These are phyloP conservation scores for Micromesistius poutassou DNA, from an alignment of 2,797 vertebrate species.

Conservation along the genomic window DNA sequence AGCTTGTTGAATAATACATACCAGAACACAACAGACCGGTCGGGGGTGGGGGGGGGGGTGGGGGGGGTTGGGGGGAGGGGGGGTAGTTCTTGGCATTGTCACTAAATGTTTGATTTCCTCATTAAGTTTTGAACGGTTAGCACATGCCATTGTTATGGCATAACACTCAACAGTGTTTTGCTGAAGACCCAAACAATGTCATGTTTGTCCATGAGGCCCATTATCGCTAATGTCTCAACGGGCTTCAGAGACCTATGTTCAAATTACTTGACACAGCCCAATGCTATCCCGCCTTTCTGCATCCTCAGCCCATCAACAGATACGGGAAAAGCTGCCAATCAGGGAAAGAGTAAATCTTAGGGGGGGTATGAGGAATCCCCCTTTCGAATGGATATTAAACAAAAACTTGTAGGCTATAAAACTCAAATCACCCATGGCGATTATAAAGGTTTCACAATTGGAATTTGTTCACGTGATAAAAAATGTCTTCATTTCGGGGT, in stretches of 20 bases:
- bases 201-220: no score
- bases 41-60: no score
- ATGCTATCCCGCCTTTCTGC: no score
- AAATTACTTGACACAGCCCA: no score
- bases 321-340: no score
- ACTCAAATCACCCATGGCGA: no score
- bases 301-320: no score
- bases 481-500: neutral
- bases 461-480: neutral
- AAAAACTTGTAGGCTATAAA: neutral
- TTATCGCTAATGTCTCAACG: no score
- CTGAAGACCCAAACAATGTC: no score
- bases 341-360: neutral
- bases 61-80: no score
- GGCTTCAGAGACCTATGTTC: no score
- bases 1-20: constrained; percentile 6
- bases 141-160: neutral
- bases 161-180: no score
- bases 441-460: neutral
- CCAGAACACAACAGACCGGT: neutral
- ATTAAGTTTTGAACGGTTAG: neutral
- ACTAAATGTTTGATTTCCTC: neutral
- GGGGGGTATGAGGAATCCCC: neutral
- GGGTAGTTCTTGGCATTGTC: neutral
- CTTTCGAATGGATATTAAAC: neutral